Evolutionary conservation across 2,113 vertebrate genomes (phyloP).

Genomic region (Chaetops frenatus): DNA sequence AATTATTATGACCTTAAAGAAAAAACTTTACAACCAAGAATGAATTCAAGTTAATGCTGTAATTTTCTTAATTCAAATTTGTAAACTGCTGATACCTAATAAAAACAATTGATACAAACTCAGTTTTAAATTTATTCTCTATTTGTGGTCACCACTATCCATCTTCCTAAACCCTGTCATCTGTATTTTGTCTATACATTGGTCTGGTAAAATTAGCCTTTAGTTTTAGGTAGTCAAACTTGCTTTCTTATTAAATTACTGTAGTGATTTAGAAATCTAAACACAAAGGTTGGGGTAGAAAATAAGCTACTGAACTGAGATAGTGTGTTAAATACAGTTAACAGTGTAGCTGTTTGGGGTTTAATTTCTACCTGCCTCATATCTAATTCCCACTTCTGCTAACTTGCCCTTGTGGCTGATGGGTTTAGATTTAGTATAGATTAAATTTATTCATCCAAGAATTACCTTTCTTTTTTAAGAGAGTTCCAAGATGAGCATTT

Average conservation of each 20-base stretch:
- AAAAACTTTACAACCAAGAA: neutral
- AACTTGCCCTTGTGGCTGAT: neutral
- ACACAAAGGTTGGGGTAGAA: neutral
- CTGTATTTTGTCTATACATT: neutral
- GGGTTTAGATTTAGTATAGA: neutral
- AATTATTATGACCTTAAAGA: conserved; percentile 10
- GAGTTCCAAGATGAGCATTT: neutral
- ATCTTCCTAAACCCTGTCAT: neutral
- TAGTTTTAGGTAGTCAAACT: neutral
- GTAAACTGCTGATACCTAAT: conserved; percentile 56
- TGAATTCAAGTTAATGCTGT: conserved; percentile 40
- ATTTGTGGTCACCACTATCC: neutral
- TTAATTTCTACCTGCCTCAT: neutral
- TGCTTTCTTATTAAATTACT: neutral
- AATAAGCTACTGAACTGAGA: neutral
- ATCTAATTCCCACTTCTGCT: neutral
- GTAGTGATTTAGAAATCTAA: neutral
- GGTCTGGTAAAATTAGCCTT: neutral
- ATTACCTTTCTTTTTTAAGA: neutral
- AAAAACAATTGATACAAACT: conserved; percentile 43
- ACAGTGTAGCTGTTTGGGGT: neutral
- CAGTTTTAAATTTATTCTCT: neutral
- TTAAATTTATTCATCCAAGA: neutral
- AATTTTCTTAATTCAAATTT: conserved; percentile 53
- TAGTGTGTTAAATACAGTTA: neutral